These are phyloP conservation scores for Chloroceryle amazona DNA, from an alignment of 2,797 vertebrate genomes.

Conservation along the genomic window DNA sequence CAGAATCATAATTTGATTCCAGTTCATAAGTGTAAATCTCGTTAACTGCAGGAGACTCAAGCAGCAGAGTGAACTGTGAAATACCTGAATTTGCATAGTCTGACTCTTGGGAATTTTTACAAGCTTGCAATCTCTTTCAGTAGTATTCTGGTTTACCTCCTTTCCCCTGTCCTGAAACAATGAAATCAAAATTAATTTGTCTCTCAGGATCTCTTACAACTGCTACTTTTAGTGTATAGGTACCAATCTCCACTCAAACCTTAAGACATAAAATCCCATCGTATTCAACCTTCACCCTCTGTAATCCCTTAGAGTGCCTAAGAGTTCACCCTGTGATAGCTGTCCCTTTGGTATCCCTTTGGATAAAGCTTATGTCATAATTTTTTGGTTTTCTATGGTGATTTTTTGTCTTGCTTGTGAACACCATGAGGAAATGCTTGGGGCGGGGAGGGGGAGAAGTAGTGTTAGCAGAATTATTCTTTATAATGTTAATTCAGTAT, in stretches of 20 bases:
- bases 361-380: not conserved
- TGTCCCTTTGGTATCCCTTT: not conserved
- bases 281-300: not conserved
- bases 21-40: not conserved
- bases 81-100: not conserved
- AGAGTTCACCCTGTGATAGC: not conserved
- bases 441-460: too few species aligned
- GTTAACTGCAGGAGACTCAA: not conserved
- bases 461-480: not conserved
- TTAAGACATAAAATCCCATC: not conserved
- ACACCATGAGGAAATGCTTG: not conserved
- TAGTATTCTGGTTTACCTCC: not conserved
- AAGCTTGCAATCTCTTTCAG: not conserved
- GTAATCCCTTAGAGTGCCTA: not conserved
- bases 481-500: not conserved
- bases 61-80: not conserved
- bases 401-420: not conserved
- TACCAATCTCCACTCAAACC: not conserved
- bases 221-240: not conserved
- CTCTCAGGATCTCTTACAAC: not conserved
- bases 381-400: not conserved
- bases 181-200: not conserved
- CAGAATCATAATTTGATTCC: constrained; percentile 1
- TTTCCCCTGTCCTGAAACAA: not conserved
- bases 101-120: not conserved